Evolutionary conservation across 1,140 invertebrate species (phyloP).

Genomic region (Andrena cerasifolii): DNA sequence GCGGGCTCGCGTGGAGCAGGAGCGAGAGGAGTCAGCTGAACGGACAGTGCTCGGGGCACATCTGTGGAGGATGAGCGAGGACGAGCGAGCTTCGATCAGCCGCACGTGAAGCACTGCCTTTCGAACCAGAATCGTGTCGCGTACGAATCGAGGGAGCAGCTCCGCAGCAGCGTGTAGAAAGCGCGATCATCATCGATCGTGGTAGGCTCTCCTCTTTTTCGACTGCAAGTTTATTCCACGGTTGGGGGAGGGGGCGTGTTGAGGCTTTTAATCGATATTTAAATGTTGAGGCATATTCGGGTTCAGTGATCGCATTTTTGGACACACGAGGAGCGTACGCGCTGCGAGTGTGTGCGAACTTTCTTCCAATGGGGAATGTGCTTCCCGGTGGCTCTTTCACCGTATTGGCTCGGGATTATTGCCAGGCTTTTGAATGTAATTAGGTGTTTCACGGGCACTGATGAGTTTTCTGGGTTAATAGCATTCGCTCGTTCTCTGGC

Average conservation of each 20-base stretch:
- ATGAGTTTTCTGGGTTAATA: no score
- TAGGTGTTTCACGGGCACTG: no score
- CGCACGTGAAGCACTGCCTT: slow-evolving; percentile 26
- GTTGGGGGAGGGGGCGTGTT: background rate
- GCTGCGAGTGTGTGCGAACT: background rate
- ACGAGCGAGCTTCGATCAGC: slow-evolving; percentile 10
- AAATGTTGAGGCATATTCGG: slow-evolving; percentile 27
- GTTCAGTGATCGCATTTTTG: slow-evolving; percentile 33
- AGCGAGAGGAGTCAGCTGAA: background rate
- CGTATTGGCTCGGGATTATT: background rate
- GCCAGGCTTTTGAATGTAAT: background rate
- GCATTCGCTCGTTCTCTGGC: no score
- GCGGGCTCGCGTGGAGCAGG: background rate
- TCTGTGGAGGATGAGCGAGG: no score
- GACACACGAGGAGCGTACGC: background rate
- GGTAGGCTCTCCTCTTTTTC: background rate
- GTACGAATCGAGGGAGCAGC: background rate
- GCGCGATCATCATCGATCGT: background rate
- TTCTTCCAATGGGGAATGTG: slow-evolving; percentile 20
- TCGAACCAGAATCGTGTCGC: background rate
- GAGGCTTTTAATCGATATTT: slow-evolving; percentile 46
- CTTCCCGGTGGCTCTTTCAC: background rate
- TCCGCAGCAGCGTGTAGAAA: no score
- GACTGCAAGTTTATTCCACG: background rate
- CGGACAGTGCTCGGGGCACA: background rate